Evolutionary conservation across 2,888 invertebrate species (phyloP), one percentile per base, ranked within the genome.

Genomic region (Lochmaea crataegi): DNA sequence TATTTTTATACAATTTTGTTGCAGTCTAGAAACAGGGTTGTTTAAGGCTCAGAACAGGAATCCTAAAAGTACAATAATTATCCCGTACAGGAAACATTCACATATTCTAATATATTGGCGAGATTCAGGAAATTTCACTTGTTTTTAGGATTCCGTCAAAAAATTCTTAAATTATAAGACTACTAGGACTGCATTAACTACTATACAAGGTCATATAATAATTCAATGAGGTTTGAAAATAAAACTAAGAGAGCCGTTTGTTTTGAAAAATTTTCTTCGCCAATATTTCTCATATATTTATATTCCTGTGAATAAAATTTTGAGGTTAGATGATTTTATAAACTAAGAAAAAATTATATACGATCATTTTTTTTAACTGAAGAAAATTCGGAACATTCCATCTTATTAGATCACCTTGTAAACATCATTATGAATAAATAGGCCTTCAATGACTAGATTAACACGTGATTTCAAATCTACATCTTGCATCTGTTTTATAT

Each of bases 361-460:
- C 2, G 26, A 32, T 5, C 22, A 22, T 22, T 22, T 2, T 22
- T 22, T 22, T 2, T 1, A 22, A 22, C 0, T 32, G 4, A 32
- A 32, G 32, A 32, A 32, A 32, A 32, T 32, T 32, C 32, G 32
- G 6, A 32, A 32, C 32, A 10, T 53, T 7, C 22, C 61, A 63
- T 10, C 3, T 12, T 41, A 42, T 63, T 41, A 42, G 61, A 63
- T 42, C 18, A 63, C 18, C 38, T 18, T 18, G 6, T 63, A 63
- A 32, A 38, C 61, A 53, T 48, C 56, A 70, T 65, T 64, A 70
- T 65, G 70, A 57, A 65, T 70, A 70, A 78, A 76, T 81, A 81
- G 81, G 81, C 81, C 81, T 68, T 75, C 75, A 71, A 77, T 80
- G 81, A 81, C 80, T 81, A 81, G 79, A 80, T 72, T 79, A 79